Evolutionary conservation across 2,797 vertebrate species (phyloP), one percentile per base, ranked within the genome.

Genomic region (Danio albolineatus): DNA sequence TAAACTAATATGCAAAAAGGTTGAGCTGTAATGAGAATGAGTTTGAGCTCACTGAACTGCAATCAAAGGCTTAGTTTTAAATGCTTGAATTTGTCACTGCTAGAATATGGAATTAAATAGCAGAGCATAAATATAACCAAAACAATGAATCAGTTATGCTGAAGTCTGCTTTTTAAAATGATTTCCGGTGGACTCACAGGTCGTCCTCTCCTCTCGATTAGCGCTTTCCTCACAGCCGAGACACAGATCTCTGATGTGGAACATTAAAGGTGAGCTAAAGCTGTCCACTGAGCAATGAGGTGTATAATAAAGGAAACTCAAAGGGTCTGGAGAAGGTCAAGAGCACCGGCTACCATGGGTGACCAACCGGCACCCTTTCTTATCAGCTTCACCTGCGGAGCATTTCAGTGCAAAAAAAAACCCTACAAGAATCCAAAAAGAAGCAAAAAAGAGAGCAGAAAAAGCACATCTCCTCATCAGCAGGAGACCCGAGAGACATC

Each of bases 1-100:
- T 81, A 85, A 80, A 74, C 77, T 62, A 49, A 61, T 87, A 91
- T 92, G 90, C 87, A 93, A 91, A 93, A 92, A 80, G 92, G 85
- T 56, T 79, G 86, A 83, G 91, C 51, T 89, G 86, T 91, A 92
- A 93, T 93, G 88, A 92, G 86, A 92, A 90, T 91, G 87, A 89
- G 90, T 92, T n/a, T n/a, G n/a, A n/a, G n/a, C n/a, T n/a, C n/a
- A n/a, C n/a, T n/a, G n/a, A n/a, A n/a, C n/a, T 91, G 90, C 90
- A 93, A 91, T 91, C 88, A 91, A 89, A 90, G 87, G 87, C 89
- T 86, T 86, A 88, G 86, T 76, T 90, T 88, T 86, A 91, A 91
- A 93, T 89, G 85, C 88, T 84, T 93, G 80, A 89, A 90, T 91
- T 91, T 93, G 87, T 90, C 88, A 90, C 89, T 79, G 72, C 87